Evolutionary conservation across 2,888 invertebrate species (phyloP).

Genomic region (Aproaerema taeniolella): DNA sequence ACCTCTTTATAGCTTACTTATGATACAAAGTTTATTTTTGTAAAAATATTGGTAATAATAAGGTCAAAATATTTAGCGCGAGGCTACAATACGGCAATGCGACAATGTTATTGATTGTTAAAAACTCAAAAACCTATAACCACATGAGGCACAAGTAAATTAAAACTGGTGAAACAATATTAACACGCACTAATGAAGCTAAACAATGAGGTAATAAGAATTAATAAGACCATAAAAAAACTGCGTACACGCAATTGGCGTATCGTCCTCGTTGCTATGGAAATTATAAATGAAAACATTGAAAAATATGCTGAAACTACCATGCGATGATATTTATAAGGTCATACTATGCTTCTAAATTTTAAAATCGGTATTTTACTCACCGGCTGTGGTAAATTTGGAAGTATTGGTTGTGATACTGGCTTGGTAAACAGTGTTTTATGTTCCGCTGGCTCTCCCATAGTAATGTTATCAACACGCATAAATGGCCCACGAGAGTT

Average conservation of each 20-base stretch:
- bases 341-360: too few species aligned
- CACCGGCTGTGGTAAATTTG: constrained; percentile 77
- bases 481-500: constrained; percentile 82
- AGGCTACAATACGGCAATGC: too few species aligned
- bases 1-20: too few species aligned
- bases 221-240: background rate
- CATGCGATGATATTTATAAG: too few species aligned
- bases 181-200: background rate
- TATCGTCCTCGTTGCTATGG: constrained; percentile 3
- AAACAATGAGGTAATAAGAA: background rate
- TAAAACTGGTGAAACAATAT: background rate
- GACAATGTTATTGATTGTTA: too few species aligned
- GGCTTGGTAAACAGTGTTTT: constrained; percentile 72
- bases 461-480: constrained; percentile 81
- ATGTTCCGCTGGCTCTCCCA: constrained; percentile 79
- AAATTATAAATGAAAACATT: constrained; percentile 4
- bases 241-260: background rate
- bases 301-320: background rate
- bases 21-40: too few species aligned
- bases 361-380: constrained; percentile 33
- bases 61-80: too few species aligned
- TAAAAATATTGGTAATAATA: too few species aligned
- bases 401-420: constrained; percentile 63
- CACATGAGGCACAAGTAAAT: too few species aligned
- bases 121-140: too few species aligned